Evolutionary conservation across 2,113 vertebrate species (phyloP), one percentile per base, ranked within the genome.

Genomic region (Carassius gibelio): DNA sequence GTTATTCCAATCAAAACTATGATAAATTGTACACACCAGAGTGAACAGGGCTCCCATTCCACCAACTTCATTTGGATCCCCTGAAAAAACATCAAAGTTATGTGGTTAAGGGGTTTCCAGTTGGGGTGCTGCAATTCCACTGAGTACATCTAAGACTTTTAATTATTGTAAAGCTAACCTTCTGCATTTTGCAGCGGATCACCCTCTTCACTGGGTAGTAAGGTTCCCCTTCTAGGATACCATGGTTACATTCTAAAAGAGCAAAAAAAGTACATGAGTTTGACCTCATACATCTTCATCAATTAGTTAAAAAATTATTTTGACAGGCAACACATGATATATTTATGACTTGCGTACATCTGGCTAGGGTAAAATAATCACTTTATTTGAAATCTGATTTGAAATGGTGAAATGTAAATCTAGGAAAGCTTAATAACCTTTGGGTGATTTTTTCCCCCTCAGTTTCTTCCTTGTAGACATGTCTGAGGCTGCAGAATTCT

Each of bases 261-360:
- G 68, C 68, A 71, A 71, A 71, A 71, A 71, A 71, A 71, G 30
- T 71, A 71, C 7, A 36, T 36, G 68, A 71, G 59, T 62, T 62
- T 62, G 59, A 62, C 59, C 59, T 62, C 59, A 62, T 17, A 55
- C 34, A 71, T 68, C 68, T 38, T 71, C 68, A 71, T 36, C 68
- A 71, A 71, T 71, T 2, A 8, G 38, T 34, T 71, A 71, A 71
- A 38, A 71, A 71, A 36, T 36, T 3, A 36, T 36, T 36, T 36
- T 36, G 36, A 71, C 68, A 71, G 68, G 68, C 34, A 71, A 38
- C 34, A 38, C 34, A 71, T 71, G 15, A 69, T 36, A 17, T 69
- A 71, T 36, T 17, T 71, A 71, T 71, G 34, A 36, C 68, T 38
- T 71, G 36, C 2, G 66, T 61, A 62, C 11, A 62, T 62, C 59